A percentile compares a stretch with the other conserved stretches of the same genome.
phyloP scores from a whole-genome alignment of 2,113 vertebrate genomes.

The Lasiurus cinereus region DNA sequence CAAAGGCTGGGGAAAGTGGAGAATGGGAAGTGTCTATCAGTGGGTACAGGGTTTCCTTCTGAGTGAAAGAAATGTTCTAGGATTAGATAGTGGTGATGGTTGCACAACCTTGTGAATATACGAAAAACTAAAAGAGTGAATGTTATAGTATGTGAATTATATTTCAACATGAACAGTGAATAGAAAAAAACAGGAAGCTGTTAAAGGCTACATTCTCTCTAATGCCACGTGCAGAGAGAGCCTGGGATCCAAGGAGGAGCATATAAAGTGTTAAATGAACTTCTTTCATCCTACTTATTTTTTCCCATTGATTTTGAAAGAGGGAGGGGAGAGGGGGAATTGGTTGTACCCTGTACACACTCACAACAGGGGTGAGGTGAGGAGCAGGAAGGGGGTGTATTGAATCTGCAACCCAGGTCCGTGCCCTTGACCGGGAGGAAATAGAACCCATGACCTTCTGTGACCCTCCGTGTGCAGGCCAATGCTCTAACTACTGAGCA shows the following conservation, averaged over 20 bases:
- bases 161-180: neutral
- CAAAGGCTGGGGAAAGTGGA: neutral
- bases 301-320: too few relatives aligned
- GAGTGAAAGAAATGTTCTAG: neutral
- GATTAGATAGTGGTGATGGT: neutral
- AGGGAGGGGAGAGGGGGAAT: too few relatives aligned
- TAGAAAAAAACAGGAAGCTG: neutral
- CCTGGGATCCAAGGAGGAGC: neutral
- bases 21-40: neutral
- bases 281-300: neutral
- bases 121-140: neutral
- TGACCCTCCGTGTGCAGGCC: too few relatives aligned
- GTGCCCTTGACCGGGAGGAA: too few relatives aligned
- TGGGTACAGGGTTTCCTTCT: neutral
- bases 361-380: too few relatives aligned
- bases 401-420: too few relatives aligned
- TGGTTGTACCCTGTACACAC: too few relatives aligned
- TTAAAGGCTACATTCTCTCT: neutral
- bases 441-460: too few relatives aligned
- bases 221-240: neutral
- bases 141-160: neutral
- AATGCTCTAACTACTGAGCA: too few relatives aligned
- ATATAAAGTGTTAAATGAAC: neutral
- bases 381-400: too few relatives aligned
- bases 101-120: neutral